These are phyloP conservation scores for Halcyon malimbica DNA, from an alignment of 2,113 vertebrate species.

Conservation along the genomic window DNA sequence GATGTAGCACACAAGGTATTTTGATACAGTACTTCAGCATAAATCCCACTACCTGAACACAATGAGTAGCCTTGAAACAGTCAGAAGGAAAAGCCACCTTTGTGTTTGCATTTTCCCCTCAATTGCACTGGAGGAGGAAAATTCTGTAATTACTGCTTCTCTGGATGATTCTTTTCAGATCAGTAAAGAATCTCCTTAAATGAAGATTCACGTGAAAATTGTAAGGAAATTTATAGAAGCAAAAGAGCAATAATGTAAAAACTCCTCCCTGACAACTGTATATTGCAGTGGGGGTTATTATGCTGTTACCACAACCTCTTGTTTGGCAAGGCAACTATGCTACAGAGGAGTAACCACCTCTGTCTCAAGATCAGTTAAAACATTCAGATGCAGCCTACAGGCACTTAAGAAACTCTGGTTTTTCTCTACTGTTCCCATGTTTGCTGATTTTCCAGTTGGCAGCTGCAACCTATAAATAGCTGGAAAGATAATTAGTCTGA, in stretches of 20 bases:
- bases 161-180: neutral
- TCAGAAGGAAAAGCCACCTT: neutral
- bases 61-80: neutral
- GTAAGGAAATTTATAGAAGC: neutral
- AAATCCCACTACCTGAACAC: neutral
- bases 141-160: neutral
- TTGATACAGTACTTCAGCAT: neutral
- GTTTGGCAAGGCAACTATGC: neutral
- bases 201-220: neutral
- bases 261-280: neutral
- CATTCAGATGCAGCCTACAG: neutral
- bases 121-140: neutral
- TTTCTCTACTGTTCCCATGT: neutral
- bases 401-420: neutral
- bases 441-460: constrained; percentile 37
- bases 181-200: neutral
- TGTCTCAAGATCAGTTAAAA: neutral
- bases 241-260: neutral
- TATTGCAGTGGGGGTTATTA: neutral
- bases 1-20: neutral
- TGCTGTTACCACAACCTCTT: neutral
- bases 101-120: neutral
- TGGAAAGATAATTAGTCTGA: constrained; percentile 15
- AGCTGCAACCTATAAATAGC: constrained; percentile 65
- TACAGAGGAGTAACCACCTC: neutral